Conservation (phyloP, 2,888 invertebrate species). For the Capitulum mitella region DNA sequence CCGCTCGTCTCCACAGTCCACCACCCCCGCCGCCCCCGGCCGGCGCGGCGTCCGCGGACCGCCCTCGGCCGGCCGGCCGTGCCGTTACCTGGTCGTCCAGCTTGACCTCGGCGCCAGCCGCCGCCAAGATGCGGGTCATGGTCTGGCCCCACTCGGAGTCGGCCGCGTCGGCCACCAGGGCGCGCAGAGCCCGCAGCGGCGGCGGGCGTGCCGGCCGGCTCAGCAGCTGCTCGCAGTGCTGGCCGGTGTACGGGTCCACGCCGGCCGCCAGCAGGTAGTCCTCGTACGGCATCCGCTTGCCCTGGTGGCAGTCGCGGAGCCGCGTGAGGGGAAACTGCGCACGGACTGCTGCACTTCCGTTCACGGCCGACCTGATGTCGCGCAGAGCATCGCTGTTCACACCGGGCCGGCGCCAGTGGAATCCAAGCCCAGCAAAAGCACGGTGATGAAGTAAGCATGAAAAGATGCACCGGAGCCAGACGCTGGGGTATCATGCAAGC, state of each 20-base stretch:
- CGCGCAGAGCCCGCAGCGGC: background rate
- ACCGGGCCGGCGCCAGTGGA: too few relatives aligned
- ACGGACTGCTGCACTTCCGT: background rate
- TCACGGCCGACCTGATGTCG: background rate
- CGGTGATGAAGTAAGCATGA: background rate
- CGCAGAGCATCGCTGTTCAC: too few relatives aligned
- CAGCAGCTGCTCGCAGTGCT: background rate
- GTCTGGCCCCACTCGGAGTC: constrained; percentile 2
- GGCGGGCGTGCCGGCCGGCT: background rate
- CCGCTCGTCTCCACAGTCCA: too few relatives aligned
- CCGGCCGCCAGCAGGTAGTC: constrained; percentile 20
- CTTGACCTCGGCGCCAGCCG: background rate
- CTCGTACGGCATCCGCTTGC: background rate
- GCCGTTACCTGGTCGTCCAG: constrained; percentile 5
- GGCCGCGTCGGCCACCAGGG: background rate
- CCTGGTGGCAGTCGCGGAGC: too few relatives aligned
- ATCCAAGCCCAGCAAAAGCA: background rate
- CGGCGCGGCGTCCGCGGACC: too few relatives aligned
- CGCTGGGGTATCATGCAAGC: too few relatives aligned
- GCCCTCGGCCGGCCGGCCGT: too few relatives aligned
- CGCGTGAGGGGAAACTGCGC: too few relatives aligned
- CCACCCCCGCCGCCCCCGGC: too few relatives aligned
- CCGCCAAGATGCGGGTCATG: background rate
- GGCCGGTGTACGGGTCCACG: too few relatives aligned
- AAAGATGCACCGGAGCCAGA: background rate